Percentiles rank a stretch among this genome's conserved stretches.
These are phyloP conservation scores for Ichneumoninae sp. DNA, from an alignment of 2,888 invertebrate genomes.

Conservation along the genomic window DNA sequence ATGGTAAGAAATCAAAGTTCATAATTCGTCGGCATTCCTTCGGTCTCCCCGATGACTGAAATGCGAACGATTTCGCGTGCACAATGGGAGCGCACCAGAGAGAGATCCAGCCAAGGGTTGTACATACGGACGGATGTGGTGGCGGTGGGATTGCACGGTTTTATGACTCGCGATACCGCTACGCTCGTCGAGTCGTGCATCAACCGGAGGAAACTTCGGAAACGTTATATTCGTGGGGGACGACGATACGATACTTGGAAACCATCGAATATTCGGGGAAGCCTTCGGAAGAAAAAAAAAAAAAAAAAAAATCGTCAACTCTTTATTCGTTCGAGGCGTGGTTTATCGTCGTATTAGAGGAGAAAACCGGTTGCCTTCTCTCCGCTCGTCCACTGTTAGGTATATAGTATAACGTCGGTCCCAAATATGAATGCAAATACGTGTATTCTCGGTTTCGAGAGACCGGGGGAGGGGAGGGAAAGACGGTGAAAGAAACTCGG, in stretches of 20 bases:
- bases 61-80: conserved; percentile 42
- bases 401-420: conserved; percentile 45
- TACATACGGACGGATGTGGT: conserved; percentile 64
- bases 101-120: conserved; percentile 38
- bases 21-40: not conserved
- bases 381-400: conserved; percentile 43
- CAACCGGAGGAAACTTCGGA: conserved; percentile 30
- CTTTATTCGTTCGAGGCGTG: conserved; percentile 56
- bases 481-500: conserved; percentile 35
- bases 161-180: conserved; percentile 59
- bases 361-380: conserved; percentile 63
- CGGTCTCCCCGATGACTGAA: not conserved
- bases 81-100: conserved; percentile 29
- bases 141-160: conserved; percentile 57
- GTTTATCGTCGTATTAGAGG: conserved; percentile 50
- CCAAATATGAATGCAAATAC: conserved; percentile 73
- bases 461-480: not conserved
- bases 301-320: conserved; percentile 23
- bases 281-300: conserved; percentile 16
- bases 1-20: not conserved
- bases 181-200: conserved; percentile 26
- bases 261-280: conserved; percentile 9
- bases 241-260: conserved; percentile 28
- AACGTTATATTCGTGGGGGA: conserved; percentile 57
- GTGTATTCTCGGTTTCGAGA: conserved; percentile 50